Percentiles rank a stretch among this genome's conserved stretches.
Evolutionary conservation across 2,113 vertebrate species (phyloP).

Genomic region (Oncorhynchus kisutch): DNA sequence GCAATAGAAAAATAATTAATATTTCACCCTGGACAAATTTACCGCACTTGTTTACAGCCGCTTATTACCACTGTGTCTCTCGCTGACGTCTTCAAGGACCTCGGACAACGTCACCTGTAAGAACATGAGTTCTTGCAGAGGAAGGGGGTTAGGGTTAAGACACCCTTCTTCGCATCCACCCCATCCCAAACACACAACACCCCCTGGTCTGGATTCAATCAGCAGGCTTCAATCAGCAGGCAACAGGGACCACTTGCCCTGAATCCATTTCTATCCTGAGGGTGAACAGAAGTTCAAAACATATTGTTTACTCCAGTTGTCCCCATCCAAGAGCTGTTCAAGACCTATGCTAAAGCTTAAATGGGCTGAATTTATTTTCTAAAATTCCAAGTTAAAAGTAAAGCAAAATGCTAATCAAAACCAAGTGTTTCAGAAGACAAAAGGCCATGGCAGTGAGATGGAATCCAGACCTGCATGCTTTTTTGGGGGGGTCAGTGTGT

Average conservation of each 20-base stretch:
- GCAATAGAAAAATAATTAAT: neutral
- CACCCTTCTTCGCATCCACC: neutral
- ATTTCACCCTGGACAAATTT: neutral
- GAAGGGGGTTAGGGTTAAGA: neutral
- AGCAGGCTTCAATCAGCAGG: slow-evolving; percentile 53
- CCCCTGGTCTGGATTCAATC: slow-evolving; percentile 63
- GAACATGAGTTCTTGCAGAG: neutral
- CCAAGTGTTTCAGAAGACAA: neutral
- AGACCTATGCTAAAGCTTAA: too few relatives aligned
- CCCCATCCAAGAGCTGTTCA: too few relatives aligned
- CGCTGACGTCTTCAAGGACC: slow-evolving; percentile 13
- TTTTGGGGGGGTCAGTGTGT: neutral
- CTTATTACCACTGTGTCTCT: slow-evolving; percentile 20
- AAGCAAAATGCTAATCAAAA: neutral
- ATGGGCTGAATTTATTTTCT: too few relatives aligned
- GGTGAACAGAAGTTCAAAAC: neutral
- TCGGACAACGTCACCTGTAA: neutral
- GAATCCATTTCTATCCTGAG: slow-evolving; percentile 46
- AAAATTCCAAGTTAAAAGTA: too few relatives aligned
- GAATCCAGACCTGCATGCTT: slow-evolving; percentile 3
- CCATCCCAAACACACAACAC: too few relatives aligned
- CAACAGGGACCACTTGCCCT: slow-evolving; percentile 44
- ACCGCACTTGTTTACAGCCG: neutral
- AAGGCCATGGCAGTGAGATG: slow-evolving; percentile 3
- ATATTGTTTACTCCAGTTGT: too few relatives aligned